Evolutionary conservation across 2,113 vertebrate genomes (phyloP), one percentile per base, ranked within the genome.

Genomic region (Cyanoramphus novaezelandiae): DNA sequence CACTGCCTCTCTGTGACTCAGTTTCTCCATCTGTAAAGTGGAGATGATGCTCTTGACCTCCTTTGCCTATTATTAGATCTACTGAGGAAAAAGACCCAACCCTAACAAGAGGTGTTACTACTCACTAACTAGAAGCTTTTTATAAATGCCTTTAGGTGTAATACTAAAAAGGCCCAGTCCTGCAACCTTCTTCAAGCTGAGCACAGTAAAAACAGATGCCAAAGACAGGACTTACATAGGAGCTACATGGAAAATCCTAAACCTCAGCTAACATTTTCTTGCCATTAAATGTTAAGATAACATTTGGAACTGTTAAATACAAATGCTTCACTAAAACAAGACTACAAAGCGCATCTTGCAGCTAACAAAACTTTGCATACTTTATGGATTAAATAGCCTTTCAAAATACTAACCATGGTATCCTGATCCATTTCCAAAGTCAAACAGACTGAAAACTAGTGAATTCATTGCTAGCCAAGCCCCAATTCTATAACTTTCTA

Each of bases 341-440:
- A 24, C 64, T 14, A 27, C 31, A 53, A 70, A 39, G 33, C 17
- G 37, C n/a, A 10, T 7, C 39, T 28, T 28, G 35, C 11, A 43
- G 29, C 62, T 39, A 53, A 41, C 24, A 53, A 55, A 63, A 21
- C 57, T 39, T 24, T 55, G 25, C 39, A 24, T 23, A 65, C 39
- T 57, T 47, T 47, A 49, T 13, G 49, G 17, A 7, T 3, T 37
- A 29, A 43, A 63, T 6, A 25, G 50, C 25, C 72, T 65, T 55
- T 27, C 9, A 23, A 46, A 62, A 65, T 5, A 20, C 14, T 6
- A 50, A 14, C 63, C 21, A 7, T 1, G 0, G 11, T 14, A 5
- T 14, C 33, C 63, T 7, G 33, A 85, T 74, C 67, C n/a, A 55
- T 2, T 67, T 71, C 47, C 17, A 44, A n/a, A 70, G 53, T 6